Conservation (phyloP, 2,888 invertebrate genomes). For the Eledone cirrhosa region DNA sequence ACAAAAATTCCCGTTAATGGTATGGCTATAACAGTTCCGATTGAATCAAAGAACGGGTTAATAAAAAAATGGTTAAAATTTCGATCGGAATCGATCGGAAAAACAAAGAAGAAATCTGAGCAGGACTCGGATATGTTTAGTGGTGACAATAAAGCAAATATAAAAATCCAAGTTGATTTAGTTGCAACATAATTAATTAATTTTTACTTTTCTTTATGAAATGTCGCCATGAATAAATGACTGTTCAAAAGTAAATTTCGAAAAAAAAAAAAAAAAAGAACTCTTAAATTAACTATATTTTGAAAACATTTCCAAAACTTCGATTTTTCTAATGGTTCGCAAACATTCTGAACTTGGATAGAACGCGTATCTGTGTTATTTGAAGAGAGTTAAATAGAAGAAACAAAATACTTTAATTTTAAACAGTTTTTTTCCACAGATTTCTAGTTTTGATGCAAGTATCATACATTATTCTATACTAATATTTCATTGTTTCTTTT, state of each 20-base stretch:
- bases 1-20: neutral
- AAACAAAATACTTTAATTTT: too few species aligned
- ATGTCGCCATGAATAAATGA: too few species aligned
- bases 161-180: slow-evolving; percentile 15
- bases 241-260: neutral
- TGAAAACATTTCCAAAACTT: neutral
- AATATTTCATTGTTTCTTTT: too few species aligned
- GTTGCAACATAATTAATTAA: neutral
- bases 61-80: slow-evolving; percentile 15
- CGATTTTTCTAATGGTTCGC: too few species aligned
- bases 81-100: neutral
- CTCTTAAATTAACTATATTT: neutral
- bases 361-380: too few species aligned
- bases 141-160: neutral
- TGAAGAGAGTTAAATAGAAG: too few species aligned
- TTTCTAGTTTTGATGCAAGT: too few species aligned
- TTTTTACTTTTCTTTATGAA: too few species aligned
- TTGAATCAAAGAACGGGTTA: slow-evolving; percentile 9
- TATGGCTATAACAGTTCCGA: neutral
- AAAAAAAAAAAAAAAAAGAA: neutral
- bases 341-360: too few species aligned
- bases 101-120: neutral
- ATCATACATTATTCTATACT: too few species aligned
- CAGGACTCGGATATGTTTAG: neutral
- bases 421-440: too few species aligned